Evolutionary conservation across 2,888 invertebrate genomes (phyloP).

Genomic region (Xylota sylvarum): DNA sequence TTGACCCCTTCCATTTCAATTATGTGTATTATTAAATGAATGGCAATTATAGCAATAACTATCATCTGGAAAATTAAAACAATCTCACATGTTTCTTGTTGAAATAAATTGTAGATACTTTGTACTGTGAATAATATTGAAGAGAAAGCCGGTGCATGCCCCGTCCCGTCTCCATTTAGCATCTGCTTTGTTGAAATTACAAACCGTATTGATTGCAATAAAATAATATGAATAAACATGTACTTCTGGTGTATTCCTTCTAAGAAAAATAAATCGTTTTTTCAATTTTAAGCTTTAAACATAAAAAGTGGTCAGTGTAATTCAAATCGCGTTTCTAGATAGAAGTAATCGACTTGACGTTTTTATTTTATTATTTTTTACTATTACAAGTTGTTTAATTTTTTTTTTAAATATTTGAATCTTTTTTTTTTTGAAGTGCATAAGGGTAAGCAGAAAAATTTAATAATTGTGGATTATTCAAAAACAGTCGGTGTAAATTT

Average conservation of each 20-base stretch:
- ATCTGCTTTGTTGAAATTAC: neutral
- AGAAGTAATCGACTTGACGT: neutral
- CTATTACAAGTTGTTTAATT: no score
- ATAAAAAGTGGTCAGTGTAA: neutral
- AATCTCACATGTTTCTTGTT: neutral
- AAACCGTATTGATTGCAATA: neutral
- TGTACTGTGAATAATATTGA: neutral
- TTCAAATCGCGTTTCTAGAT: neutral
- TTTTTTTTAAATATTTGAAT: no score
- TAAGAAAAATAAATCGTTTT: neutral
- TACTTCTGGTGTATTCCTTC: neutral
- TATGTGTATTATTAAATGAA: slow-evolving; percentile 28
- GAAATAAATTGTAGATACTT: neutral
- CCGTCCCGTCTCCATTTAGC: neutral
- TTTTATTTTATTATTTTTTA: no score
- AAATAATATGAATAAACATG: neutral
- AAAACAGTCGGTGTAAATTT: no score
- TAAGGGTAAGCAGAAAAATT: no score
- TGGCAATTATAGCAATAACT: slow-evolving; percentile 46
- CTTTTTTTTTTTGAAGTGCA: no score
- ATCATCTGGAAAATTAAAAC: slow-evolving; percentile 15
- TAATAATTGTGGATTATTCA: no score
- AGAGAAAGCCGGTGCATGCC: neutral
- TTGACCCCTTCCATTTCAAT: slow-evolving; percentile 48
- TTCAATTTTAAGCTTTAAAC: neutral